phyloP scores from a whole-genome alignment of 2,888 invertebrate species.

The Zaprionus bogoriensis region DNA sequence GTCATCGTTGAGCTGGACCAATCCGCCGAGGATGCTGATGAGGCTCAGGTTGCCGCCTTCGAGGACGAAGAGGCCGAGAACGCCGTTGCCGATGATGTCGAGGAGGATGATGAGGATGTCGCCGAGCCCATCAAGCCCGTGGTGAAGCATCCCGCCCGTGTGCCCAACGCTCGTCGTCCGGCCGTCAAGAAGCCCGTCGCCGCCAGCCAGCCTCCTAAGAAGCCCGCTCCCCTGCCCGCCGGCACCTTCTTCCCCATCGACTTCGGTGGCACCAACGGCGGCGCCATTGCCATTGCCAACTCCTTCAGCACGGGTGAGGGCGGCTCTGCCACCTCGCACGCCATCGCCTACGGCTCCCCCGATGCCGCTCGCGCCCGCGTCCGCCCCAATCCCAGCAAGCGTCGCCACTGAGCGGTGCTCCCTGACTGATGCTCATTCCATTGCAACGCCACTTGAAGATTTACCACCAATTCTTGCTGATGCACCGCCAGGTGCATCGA shows the following conservation, averaged over 20 bases:
- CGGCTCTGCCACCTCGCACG: conserved; percentile 82
- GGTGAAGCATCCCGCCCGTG: conserved; percentile 66
- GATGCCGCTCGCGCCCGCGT: conserved; percentile 75
- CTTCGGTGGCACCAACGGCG: conserved; percentile 82
- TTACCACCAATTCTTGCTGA: conserved; percentile 40
- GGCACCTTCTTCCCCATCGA: conserved; percentile 82
- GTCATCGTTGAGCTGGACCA: conserved; percentile 80
- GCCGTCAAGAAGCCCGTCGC: conserved; percentile 58
- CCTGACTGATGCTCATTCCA: conserved; percentile 47
- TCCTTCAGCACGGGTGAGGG: conserved; percentile 83
- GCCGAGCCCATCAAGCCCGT: conserved; percentile 60
- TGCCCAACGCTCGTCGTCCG: conserved; percentile 80
- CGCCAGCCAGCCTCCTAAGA: conserved; percentile 60
- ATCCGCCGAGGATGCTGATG: conserved; percentile 67
- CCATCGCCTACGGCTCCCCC: conserved; percentile 83
- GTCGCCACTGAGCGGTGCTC: conserved; percentile 59
- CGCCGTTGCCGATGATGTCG: conserved; percentile 67
- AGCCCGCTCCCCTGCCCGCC: conserved; percentile 73
- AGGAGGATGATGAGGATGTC: conserved; percentile 67
- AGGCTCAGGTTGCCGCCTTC: conserved; percentile 54
- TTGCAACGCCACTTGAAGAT: conserved; percentile 38
- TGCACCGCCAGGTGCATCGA: conserved; percentile 34
- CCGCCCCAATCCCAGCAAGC: conserved; percentile 74
- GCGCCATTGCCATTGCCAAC: conserved; percentile 83
- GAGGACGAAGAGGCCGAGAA: conserved; percentile 70